Evolutionary conservation across 2,113 vertebrate genomes (phyloP).

Genomic region (Pterocles orientalis): DNA sequence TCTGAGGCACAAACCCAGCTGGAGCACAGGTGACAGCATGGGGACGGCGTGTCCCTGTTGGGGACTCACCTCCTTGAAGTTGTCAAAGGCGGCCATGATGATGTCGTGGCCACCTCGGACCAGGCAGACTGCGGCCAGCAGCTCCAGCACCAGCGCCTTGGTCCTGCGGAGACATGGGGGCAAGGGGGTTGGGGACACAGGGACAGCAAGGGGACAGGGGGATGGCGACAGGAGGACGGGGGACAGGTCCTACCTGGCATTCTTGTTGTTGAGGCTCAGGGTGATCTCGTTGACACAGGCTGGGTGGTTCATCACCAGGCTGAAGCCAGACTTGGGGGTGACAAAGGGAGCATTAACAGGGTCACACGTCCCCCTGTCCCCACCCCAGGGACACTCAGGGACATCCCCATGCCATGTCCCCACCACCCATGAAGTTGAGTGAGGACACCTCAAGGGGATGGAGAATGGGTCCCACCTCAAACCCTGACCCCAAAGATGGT

Average conservation of each 20-base stretch:
- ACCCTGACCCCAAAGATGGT: neutral
- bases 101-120: conserved; percentile 95
- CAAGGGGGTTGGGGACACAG: fast-evolving
- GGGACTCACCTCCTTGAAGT: conserved; percentile 88
- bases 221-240: neutral
- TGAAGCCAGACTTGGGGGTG: conserved; percentile 89
- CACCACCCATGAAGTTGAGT: too few species aligned
- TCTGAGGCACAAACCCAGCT: neutral
- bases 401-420: neutral
- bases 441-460: too few species aligned
- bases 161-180: conserved; percentile 73
- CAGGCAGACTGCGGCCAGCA: conserved; percentile 92
- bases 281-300: conserved; percentile 96
- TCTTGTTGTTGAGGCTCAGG: conserved; percentile 94
- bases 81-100: conserved; percentile 89
- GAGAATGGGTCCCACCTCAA: neutral
- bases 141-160: conserved; percentile 92
- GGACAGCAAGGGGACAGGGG: fast-evolving
- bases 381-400: neutral
- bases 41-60: neutral
- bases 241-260: conserved; percentile 81
- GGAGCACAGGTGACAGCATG: fast-evolving
- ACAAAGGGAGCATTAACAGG: neutral
- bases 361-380: fast-evolving
- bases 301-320: conserved; percentile 93